Percentiles rank a stretch among this genome's conserved stretches.
Conservation (phyloP, 1,140 invertebrate genomes). For the Phymastichus coffea region DNA sequence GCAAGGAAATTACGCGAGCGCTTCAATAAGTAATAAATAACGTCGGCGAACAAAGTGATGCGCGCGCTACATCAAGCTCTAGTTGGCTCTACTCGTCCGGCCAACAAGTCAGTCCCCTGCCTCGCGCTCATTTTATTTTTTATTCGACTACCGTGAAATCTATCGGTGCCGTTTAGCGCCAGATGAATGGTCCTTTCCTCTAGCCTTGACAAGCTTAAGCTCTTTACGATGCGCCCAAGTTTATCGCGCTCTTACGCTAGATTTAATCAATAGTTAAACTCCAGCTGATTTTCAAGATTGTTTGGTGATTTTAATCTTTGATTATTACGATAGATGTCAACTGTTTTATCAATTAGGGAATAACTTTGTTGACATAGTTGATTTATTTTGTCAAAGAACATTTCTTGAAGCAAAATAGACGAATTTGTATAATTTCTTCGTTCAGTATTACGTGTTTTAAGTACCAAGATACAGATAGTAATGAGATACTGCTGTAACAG, state of each 20-base stretch:
- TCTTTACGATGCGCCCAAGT: slow-evolving; percentile 6
- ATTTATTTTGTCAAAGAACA: no score
- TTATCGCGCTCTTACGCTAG: slow-evolving; percentile 12
- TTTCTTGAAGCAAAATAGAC: no score
- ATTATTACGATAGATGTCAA: no score
- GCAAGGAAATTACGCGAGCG: slow-evolving; percentile 44
- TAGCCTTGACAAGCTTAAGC: slow-evolving; percentile 9
- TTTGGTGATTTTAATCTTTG: no score
- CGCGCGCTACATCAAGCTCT: slow-evolving; percentile 12
- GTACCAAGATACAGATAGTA: no score
- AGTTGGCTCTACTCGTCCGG: not conserved
- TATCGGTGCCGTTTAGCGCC: slow-evolving; percentile 5
- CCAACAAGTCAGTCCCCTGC: slow-evolving; percentile 14
- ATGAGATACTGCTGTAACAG: no score
- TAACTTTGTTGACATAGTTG: no score
- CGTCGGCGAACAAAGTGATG: slow-evolving; percentile 28
- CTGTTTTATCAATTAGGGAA: no score
- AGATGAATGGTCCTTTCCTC: slow-evolving; percentile 10
- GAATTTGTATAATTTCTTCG: no score
- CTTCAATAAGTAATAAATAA: slow-evolving; percentile 52
- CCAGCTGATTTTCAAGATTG: not conserved
- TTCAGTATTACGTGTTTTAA: no score
- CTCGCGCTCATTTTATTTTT: slow-evolving; percentile 4
- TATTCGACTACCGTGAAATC: not conserved
- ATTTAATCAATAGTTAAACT: not conserved